Evolutionary conservation across 30 jellyfish, hydroid and myxozoan genomes (phyloP), one percentile per base, ranked within the genome.

Genomic region (Aurelia coerulea): DNA sequence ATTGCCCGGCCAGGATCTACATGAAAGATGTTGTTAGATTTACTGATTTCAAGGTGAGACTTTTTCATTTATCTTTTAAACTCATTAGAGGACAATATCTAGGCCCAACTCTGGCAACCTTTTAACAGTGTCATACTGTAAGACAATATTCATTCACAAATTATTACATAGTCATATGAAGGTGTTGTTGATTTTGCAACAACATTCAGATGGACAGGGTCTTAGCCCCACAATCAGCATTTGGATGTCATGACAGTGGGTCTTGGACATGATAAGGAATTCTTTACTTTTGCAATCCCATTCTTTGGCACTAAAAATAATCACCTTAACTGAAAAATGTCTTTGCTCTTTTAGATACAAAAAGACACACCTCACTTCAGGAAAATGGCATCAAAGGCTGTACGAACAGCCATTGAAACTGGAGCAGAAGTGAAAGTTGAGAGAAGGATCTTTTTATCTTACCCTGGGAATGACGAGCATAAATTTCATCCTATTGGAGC

Each of bases 351-450:
- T 53, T 74, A 74, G 84, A 74, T 74, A 11, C 71, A 53, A 46
- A 74, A 29, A n/a, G 84, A 74, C 72, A 74, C 84, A 46, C 10
- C 84, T 37, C 84, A 74, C 32, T 74, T 74, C 71, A 50, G 84
- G 35, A 74, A 74, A 46, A 0, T 17, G 71, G 84, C 84, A 74
- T 74, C 84, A 37, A 74, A 37, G 71, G 49, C 69, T 46, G 41
- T 74, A 7, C 41, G 84, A 15, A 11, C 69, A 35, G 49, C 35
- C 2, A 74, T 74, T 46, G 71, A 39, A 74, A 46, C 10, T 17
- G 84, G 71, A 46, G 23, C 35, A 46, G 84, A 74, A 74, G 49
- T 74, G n/a, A 50, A 17, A 74, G 49, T 46, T 1, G 84, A 74
- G 52, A 74, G 84, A 74, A 18, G 71, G 41, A 37, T 74, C 49